Conservation (phyloP, 2,888 invertebrate species). For the Sphecodes monilicornis region DNA sequence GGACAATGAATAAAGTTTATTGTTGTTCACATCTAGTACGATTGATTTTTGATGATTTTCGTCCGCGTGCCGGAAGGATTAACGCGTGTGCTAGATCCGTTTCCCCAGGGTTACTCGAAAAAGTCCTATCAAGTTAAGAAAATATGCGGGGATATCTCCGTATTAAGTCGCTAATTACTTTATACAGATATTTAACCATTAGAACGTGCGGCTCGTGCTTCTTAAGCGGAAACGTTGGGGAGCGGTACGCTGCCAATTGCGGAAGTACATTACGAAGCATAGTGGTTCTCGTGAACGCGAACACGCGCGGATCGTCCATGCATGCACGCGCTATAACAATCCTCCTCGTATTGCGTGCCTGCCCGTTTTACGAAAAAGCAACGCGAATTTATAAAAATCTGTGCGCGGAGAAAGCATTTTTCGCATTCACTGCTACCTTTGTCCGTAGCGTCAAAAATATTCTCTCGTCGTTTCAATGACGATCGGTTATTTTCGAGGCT, state of each 20-base stretch:
- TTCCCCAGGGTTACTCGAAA: constrained; percentile 50
- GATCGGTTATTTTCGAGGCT: not conserved
- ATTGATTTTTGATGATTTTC: not conserved
- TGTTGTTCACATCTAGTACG: not conserved
- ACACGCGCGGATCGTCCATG: constrained; percentile 15
- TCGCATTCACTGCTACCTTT: not conserved
- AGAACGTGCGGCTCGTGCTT: constrained; percentile 56
- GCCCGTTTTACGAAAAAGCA: constrained; percentile 37
- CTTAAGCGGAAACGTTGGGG: constrained; percentile 52
- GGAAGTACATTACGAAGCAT: constrained; percentile 58
- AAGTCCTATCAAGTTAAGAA: constrained; percentile 66
- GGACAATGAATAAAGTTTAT: not conserved
- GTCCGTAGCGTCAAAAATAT: not conserved
- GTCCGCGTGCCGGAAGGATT: constrained; percentile 25
- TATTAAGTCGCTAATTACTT: constrained; percentile 62
- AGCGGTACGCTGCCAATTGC: constrained; percentile 45
- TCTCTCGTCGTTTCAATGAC: not conserved
- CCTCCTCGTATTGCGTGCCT: constrained; percentile 39
- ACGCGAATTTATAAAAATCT: constrained; percentile 36
- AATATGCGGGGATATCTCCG: constrained; percentile 69
- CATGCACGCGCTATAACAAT: constrained; percentile 13
- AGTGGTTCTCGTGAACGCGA: constrained; percentile 36
- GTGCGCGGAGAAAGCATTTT: not conserved
- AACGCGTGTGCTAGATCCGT: constrained; percentile 31
- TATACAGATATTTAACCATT: constrained; percentile 53